Base-by-base conservation (phyloP, 1,140 invertebrate genomes). In the Sitodiplosis mosellana region DNA sequence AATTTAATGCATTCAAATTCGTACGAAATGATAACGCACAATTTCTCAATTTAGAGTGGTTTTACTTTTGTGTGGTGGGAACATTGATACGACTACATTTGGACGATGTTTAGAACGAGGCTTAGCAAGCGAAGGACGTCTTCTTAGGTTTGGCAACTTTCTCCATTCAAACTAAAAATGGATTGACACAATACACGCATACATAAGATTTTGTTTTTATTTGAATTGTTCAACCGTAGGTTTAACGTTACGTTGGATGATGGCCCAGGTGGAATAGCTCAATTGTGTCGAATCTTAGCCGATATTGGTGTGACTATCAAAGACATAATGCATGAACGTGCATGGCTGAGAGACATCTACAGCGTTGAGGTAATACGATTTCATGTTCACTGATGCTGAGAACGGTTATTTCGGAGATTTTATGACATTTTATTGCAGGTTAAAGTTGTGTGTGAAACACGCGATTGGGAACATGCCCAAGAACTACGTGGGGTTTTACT, bases 301-400 rank as follows among this genome's bases (percentile, higher is more conserved):
- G 73, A 74, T 4, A 68, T 82, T 20, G 89, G 88, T 2, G 88
- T 89, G 5, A 88, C 84, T 36, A 89, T 95, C 46, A 94, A 94
- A 64, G 89, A 94, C 56, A 89, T 95, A 48, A 81, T 88, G 63
- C 90, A 94, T 63, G 90, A 94, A 63, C 70, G 90, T 49, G 88
- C 90, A 5, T 95, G 90, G 89, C 74, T 95, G 33, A 77, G 77
- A 2, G 88, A 95, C 63, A 80, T 94, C 14, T 92, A 89, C 61
- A 27, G 40, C 19, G 34, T 36, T 21, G 21, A 27, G 20, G 40
- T 43, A 21, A 43, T n/a, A 20, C 3, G 37, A 6, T 12, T 40
- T 18, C 17, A 14, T 40, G 3, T 40, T 40, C 14, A 4, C 12
- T 15, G 3, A 40, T 6, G 14, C 20, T 43, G 14, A 40, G 37